Conservation (phyloP, 2,888 invertebrate species). For the Agrochola lota region DNA sequence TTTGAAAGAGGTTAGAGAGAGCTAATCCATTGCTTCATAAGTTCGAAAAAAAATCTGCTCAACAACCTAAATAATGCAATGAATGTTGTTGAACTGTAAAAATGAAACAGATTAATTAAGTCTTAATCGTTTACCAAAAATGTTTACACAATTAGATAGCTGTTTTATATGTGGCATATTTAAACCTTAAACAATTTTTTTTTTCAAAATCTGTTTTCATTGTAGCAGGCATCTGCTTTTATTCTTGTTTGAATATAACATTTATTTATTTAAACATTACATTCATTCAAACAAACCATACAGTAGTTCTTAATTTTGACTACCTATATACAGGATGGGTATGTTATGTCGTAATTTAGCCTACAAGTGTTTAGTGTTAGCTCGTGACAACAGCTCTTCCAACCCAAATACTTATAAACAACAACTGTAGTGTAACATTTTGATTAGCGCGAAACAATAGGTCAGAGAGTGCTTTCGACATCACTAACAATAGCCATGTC, state of each 20-base stretch:
- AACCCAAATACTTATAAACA: slow-evolving; percentile 64
- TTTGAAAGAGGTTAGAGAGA: too few species aligned
- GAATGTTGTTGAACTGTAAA: too few species aligned
- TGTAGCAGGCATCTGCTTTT: not conserved
- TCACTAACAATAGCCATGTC: slow-evolving; percentile 77
- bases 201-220: not conserved
- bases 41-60: too few species aligned
- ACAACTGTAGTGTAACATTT: slow-evolving; percentile 76
- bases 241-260: not conserved
- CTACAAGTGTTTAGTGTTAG: slow-evolving; percentile 17
- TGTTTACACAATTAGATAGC: too few species aligned
- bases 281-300: not conserved
- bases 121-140: too few species aligned
- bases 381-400: slow-evolving; percentile 40
- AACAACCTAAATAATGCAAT: too few species aligned
- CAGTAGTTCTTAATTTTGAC: too few species aligned
- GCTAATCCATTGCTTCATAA: too few species aligned
- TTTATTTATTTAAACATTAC: not conserved
- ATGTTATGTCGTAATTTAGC: not conserved
- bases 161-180: not conserved
- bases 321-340: not conserved
- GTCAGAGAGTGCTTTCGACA: slow-evolving; percentile 82
- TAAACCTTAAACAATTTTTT: not conserved
- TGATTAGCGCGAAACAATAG: slow-evolving; percentile 82
- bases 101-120: too few species aligned